Percentiles rank a stretch among this genome's conserved stretches.
Evolutionary conservation across 2,888 invertebrate genomes (phyloP).

Genomic region (Nycteola revayana): DNA sequence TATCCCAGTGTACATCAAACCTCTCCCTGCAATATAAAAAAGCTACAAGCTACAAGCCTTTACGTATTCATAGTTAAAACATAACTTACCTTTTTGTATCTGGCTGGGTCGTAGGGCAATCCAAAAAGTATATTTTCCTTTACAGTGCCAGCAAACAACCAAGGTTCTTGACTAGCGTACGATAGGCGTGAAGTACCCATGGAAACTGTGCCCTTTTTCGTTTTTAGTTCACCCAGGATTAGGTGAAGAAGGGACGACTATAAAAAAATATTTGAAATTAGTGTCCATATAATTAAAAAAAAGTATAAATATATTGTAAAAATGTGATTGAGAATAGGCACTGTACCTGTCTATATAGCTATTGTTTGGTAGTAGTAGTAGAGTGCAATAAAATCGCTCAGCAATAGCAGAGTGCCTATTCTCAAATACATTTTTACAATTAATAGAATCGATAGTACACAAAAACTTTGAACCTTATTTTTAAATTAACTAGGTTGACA

Average conservation of each 20-base stretch:
- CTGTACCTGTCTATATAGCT: too few relatives aligned
- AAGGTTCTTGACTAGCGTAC: conserved; percentile 91
- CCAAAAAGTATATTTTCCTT: conserved; percentile 92
- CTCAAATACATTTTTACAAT: too few relatives aligned
- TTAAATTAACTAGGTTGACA: too few relatives aligned
- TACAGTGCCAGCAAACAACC: conserved; percentile 87
- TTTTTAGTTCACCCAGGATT: conserved; percentile 87
- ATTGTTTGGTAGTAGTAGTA: too few relatives aligned
- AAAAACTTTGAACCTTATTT: background rate
- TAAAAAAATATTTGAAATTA: background rate
- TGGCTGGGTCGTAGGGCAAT: conserved; percentile 77
- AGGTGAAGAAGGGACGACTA: conserved; percentile 85
- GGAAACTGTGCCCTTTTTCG: conserved; percentile 81
- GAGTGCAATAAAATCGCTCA: too few relatives aligned
- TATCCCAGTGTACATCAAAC: too few relatives aligned
- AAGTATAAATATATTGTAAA: background rate
- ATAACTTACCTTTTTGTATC: conserved; percentile 67
- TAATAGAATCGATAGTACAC: background rate
- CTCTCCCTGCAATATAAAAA: too few relatives aligned
- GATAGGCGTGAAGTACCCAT: conserved; percentile 82
- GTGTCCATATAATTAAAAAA: background rate
- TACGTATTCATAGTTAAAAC: too few relatives aligned
- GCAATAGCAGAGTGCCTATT: too few relatives aligned
- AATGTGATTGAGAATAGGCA: too few relatives aligned
- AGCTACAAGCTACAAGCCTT: too few relatives aligned